phyloP scores from a whole-genome alignment of 2,113 vertebrate species.

The Rhinopithecus roxellana region DNA sequence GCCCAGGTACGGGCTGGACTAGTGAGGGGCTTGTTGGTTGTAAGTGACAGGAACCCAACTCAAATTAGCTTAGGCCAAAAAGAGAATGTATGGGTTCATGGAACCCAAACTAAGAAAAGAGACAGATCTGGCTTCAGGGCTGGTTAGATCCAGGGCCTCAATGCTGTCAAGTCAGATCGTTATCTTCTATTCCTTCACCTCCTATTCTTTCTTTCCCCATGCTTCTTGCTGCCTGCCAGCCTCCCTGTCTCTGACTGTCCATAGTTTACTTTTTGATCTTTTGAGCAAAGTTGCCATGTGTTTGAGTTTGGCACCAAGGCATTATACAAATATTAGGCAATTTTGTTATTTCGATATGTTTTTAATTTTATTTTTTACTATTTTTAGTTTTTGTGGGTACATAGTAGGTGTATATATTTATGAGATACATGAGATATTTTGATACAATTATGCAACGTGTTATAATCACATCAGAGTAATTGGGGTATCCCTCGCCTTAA shows the following conservation, averaged over 20 bases:
- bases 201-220: too few species aligned
- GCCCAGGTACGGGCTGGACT: neutral
- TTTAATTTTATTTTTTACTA: neutral
- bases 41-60: neutral
- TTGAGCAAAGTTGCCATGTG: neutral
- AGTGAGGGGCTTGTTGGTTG: neutral
- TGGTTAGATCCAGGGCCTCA: neutral
- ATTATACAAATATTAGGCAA: neutral
- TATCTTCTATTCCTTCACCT: neutral
- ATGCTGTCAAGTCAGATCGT: neutral
- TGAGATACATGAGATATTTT: too few species aligned
- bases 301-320: neutral
- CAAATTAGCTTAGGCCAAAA: neutral
- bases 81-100: neutral
- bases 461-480: too few species aligned
- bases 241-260: neutral
- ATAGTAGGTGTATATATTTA: too few species aligned
- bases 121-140: neutral
- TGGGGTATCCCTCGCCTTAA: too few species aligned
- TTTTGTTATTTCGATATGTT: neutral
- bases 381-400: too few species aligned
- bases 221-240: neutral
- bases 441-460: too few species aligned
- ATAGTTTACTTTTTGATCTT: conserved; percentile 3
- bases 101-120: neutral